Percentiles rank a stretch among this genome's conserved stretches.
Conservation (phyloP, 2,888 invertebrate species). For the Lycia hirtaria region DNA sequence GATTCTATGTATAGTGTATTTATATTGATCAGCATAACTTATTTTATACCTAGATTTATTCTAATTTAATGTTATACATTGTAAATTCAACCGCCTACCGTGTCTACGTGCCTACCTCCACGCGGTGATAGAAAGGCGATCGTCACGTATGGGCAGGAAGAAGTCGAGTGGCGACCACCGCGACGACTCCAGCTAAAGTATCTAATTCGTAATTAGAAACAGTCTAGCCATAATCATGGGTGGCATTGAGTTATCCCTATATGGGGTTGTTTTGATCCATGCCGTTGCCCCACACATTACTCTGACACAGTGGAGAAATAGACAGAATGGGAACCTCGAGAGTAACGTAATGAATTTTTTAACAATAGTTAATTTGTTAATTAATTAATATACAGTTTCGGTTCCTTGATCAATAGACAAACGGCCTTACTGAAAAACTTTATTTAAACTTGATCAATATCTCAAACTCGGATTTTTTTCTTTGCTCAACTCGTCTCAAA, state of each 20-base stretch:
- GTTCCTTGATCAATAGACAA: too few relatives aligned
- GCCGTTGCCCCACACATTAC: conserved; percentile 61
- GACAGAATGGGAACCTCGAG: background rate
- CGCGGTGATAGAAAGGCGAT: conserved; percentile 23
- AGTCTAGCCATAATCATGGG: conserved; percentile 52
- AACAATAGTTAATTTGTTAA: too few relatives aligned
- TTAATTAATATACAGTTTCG: too few relatives aligned
- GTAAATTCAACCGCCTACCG: background rate
- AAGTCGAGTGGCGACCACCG: conserved; percentile 31
- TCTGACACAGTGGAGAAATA: conserved; percentile 28
- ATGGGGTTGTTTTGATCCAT: conserved; percentile 72
- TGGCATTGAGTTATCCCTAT: conserved; percentile 67
- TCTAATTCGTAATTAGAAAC: conserved; percentile 53
- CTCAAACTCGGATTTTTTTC: too few relatives aligned
- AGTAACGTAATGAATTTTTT: too few relatives aligned
- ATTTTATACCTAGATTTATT: background rate
- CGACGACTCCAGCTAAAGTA: conserved; percentile 45
- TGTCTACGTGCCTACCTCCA: conserved; percentile 11
- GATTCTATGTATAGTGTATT: background rate
- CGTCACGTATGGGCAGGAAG: conserved; percentile 33
- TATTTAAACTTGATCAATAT: too few relatives aligned
- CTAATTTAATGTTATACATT: background rate
- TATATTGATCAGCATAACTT: background rate
- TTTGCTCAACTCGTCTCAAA: too few relatives aligned
- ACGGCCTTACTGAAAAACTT: too few relatives aligned